Conservation (phyloP, 2,797 vertebrate species). For the Acrossocheilus wenchowensis region DNA sequence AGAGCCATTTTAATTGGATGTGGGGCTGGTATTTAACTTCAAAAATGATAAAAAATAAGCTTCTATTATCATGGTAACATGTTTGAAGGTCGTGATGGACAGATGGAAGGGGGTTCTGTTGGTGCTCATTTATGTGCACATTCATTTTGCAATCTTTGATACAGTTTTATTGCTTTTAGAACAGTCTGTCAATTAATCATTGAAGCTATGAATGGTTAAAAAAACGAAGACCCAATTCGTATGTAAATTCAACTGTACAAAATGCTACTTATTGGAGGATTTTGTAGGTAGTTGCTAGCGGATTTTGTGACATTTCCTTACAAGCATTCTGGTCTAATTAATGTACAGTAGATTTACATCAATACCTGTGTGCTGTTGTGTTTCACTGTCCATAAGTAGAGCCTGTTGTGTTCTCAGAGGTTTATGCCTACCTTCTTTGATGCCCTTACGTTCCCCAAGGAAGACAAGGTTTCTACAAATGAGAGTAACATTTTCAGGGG, state of each 20-base stretch:
- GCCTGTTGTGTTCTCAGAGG: constrained; percentile 3
- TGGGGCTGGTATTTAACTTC: constrained; percentile 6
- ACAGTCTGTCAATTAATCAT: background rate
- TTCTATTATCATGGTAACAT: background rate
- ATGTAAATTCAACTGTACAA: background rate
- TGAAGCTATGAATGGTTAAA: background rate
- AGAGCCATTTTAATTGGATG: background rate
- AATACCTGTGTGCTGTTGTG: background rate
- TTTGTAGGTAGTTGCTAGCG: background rate
- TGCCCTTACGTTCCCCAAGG: background rate
- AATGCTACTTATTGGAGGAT: background rate
- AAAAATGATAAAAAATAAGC: background rate
- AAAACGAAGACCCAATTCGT: background rate
- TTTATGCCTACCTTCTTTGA: constrained; percentile 10
- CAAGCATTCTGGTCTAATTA: constrained; percentile 2
- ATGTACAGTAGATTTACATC: background rate
- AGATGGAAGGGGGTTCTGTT: background rate
- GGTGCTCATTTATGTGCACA: background rate
- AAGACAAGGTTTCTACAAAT: constrained; percentile 40
- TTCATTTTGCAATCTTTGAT: background rate
- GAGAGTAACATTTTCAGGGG: constrained; percentile 35
- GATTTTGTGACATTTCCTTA: background rate
- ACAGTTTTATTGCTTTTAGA: background rate
- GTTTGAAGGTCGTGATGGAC: background rate
- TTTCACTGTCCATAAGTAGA: background rate